Base-by-base conservation (phyloP, 2,113 vertebrate genomes). In the Archilochus colubris region DNA sequence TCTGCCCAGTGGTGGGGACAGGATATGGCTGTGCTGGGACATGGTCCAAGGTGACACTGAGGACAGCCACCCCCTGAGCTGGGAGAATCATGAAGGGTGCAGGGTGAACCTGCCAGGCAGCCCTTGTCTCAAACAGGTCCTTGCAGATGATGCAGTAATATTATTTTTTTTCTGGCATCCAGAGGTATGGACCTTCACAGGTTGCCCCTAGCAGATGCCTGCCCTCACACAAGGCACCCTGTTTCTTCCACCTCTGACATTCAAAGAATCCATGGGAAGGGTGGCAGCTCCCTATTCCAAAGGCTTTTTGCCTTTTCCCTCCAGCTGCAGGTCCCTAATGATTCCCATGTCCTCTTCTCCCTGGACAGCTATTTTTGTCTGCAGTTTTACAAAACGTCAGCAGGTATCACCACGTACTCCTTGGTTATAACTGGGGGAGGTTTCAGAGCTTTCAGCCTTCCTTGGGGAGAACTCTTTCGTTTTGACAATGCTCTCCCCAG, bases 11-110 rank as follows among this genome's bases (percentile, higher is more conserved):
- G 40, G 40, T 25, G 40, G 33, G 19, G 9, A 48, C 38, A 70
- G 46, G 20, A 48, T 20, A 48, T 48, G 46, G 17, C 46, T 20
- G 46, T 48, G 46, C 46, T 48, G 46, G 46, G 46, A 48, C 0
- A 0, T 4, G 38, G 1, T 1, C 43, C 0, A 0, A 76, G 33
- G 33, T 77, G 63, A 36, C 54, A 48, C 1, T 3, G 30, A 61
- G 20, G n/a, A 20, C 64, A 54, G 51, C 0, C 0, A 18, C 20
- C 28, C 40, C 51, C 40, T n/a, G n/a, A 8, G 40, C 50, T 46
- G 40, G 61, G 18, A 89, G 55, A 18, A 19, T 31, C 33, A 22
- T 22, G 28, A 59, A 64, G 23, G 19, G 16, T 67, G 20, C 68
- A 74, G 61, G 0, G 1, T 24, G 30, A 64, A 55, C 23, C 30